Base-by-base conservation (phyloP, 2,888 invertebrate genomes). In the Scaptomyza reducta region DNA sequence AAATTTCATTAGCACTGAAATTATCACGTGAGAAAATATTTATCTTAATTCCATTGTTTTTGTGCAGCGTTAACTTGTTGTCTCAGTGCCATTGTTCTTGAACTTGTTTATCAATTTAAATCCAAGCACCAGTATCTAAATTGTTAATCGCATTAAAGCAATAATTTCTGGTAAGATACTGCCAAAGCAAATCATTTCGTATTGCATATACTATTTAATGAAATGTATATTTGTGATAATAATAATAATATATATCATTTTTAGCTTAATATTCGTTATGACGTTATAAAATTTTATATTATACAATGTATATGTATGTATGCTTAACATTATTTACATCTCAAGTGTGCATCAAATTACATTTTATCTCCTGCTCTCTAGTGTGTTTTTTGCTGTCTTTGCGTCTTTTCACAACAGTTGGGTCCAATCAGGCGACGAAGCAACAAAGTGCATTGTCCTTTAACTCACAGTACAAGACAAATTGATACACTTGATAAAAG, bases 1-100 rank as follows among this genome's bases (percentile, higher is more conserved):
- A 84, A 84, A 79, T 86, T 84, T 82, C 88, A 86, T 88, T 84
- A 86, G 86, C 77, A 77, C 72, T 70, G 88, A 83, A 70, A 88
- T 72, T 74, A 83, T 77, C 75, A 77, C 83, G 86, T 78, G 83
- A 77, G 79, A 88, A 86, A 86, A 86, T 86, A 88, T 86, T 83
- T 84, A 79, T 88, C 86, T 82, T 67, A 67, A 70, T 71, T 73
- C 50, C 58, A 68, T 77, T 79, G 71, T 77, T 67, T 71, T 77
- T 79, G 63, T 62, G 54, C 63, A 57, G 56, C 66, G 47, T 35
- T 18, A 46, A 11, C 33, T 10, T 64, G 40, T 13, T 27, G 16
- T 45, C 46, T 49, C 14, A 38, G 38, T 6, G 42, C 31, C 38
- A 38, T 69, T 76, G 59, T 49, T 63, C 42, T 10, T 38, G 0